Conservation (phyloP, 2,113 vertebrate species). For the Genyomyrus donnyi region DNA sequence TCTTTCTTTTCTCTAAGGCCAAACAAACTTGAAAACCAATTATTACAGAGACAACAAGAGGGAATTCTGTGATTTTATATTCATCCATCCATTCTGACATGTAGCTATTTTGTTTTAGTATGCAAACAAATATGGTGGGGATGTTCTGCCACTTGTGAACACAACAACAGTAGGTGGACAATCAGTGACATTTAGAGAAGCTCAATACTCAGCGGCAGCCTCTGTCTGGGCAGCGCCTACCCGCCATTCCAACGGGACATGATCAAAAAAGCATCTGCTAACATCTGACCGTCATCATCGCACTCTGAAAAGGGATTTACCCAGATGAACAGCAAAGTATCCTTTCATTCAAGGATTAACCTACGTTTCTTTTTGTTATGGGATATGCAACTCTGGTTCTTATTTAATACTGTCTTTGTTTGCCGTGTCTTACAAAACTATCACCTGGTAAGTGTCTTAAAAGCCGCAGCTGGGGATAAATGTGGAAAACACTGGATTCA, state of each 20-base stretch:
- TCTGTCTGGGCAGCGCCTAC: not conserved
- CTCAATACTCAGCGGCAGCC: constrained; percentile 5
- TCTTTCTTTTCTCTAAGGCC: not conserved
- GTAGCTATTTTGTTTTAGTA: not conserved
- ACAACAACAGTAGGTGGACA: constrained; percentile 2
- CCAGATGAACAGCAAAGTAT: not conserved
- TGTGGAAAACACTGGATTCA: not conserved
- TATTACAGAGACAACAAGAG: not conserved
- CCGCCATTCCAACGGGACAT: not conserved
- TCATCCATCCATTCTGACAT: not conserved
- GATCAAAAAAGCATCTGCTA: not conserved
- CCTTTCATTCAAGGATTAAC: not conserved
- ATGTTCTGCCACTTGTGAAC: not conserved
- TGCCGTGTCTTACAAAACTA: not conserved
- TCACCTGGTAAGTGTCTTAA: not conserved
- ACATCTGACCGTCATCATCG: not conserved
- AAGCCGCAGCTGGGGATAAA: not conserved
- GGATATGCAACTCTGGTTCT: not conserved
- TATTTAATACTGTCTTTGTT: not conserved
- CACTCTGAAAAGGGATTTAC: not conserved
- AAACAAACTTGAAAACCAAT: not conserved
- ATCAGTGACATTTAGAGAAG: not conserved
- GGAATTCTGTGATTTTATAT: not conserved
- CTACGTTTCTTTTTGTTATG: not conserved
- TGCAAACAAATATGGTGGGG: not conserved